Conservation (phyloP, 2,113 vertebrate genomes). For the Nycticryphes semicollaris region DNA sequence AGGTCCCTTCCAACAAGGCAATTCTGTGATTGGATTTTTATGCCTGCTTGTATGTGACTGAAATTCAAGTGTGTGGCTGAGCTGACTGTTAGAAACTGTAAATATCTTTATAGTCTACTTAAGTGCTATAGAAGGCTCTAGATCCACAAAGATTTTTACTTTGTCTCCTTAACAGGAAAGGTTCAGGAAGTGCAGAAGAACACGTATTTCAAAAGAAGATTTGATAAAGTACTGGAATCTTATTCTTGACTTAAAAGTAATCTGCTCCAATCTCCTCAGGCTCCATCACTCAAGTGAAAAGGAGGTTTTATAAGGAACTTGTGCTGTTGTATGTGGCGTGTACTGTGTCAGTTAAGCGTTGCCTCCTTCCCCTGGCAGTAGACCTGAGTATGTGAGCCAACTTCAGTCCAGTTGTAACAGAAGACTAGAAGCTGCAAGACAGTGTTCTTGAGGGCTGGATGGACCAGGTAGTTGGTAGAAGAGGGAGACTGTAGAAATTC, state of each 20-base stretch:
- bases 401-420: background rate
- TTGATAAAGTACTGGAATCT: background rate
- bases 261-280: background rate
- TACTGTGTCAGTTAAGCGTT: background rate
- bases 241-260: background rate
- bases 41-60: background rate
- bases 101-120: background rate
- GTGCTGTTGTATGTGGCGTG: background rate
- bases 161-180: background rate
- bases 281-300: background rate
- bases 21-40: background rate
- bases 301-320: background rate
- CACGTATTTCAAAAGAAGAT: background rate
- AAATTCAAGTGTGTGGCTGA: background rate
- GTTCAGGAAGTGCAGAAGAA: background rate
- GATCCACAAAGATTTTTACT: background rate
- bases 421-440: background rate
- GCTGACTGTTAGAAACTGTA: background rate
- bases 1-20: no score
- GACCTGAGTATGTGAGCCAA: background rate
- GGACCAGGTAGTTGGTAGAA: background rate
- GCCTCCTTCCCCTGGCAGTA: background rate
- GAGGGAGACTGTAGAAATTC: background rate
- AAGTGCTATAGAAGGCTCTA: background rate
- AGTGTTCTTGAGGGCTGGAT: rapidly evolving